Evolutionary conservation across 2,888 invertebrate species (phyloP), one percentile per base, ranked within the genome.

Genomic region (Microlaimidae sp.): DNA sequence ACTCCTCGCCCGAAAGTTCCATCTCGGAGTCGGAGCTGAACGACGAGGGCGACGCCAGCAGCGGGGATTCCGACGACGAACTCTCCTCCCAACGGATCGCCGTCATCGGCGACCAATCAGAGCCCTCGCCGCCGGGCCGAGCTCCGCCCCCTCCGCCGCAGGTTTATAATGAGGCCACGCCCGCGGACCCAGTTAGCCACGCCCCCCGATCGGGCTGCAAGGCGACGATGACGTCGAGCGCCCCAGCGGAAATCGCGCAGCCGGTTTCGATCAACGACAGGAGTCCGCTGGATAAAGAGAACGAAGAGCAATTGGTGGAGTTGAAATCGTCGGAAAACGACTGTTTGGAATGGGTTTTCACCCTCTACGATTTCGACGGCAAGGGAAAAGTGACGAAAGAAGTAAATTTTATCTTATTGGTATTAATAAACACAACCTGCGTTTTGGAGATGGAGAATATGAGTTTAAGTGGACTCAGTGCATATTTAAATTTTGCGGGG

Each of bases 291-390:
- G n/a, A n/a, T n/a, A n/a, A n/a, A n/a, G n/a, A n/a, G n/a, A n/a
- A n/a, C n/a, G n/a, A n/a, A n/a, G n/a, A n/a, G n/a, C n/a, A n/a
- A n/a, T n/a, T n/a, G n/a, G 43, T 17, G 21, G 23, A 43, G 7
- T 17, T n/a, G 10, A 17, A 43, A n/a, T 7, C 43, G 43, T 43
- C n/a, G 7, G 19, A 43, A 17, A n/a, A n/a, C n/a, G n/a, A n/a
- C n/a, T n/a, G n/a, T n/a, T n/a, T 26, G 47, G 51, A 51, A 27
- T 51, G 51, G 51, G 26, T 42, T n/a, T 51, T 51, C 26, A 51
- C 51, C 23, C 38, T 51, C 19, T 51, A 51, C 42, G 51, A 51
- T 24, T 51, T 51, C 25, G 51, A 51, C 24, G 51, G 10, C 41
- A 51, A 41, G 17, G 51, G 51, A 42, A n/a, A 10, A 13, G 23